Evolutionary conservation across 2,888 invertebrate genomes (phyloP), one percentile per base, ranked within the genome.

Genomic region (Scaptomyza reducta): DNA sequence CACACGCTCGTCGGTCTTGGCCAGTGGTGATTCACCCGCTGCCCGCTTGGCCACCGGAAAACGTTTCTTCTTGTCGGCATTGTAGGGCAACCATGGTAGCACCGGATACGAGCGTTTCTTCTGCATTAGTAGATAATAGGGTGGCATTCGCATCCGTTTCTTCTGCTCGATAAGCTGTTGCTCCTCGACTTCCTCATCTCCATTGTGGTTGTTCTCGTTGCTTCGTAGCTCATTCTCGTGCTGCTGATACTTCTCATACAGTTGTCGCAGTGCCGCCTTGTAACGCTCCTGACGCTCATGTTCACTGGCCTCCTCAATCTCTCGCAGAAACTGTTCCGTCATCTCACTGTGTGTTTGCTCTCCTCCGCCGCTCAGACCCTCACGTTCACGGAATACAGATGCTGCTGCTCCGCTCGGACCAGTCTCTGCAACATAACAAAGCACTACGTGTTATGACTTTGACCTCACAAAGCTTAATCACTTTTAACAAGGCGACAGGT

Each of bases 31-130:
- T 80, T 92, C 14, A 11, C 77, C 77, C 69, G 93, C 94, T 51
- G 95, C 95, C 2, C 95, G 93, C 89, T 95, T 95, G 3, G 94
- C 91, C 0, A 95, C 94, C 5, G 95, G 94, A 82, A 95, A 95
- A 4, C 94, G 93, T 91, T 95, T 95, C 59, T 90, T 89, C 22
- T 90, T 90, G 40, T 90, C 89, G 1, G 54, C 77, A 7, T 89
- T 84, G 60, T 91, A 91, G 47, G 92, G 92, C 51, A 92, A 50
- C 91, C 92, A 92, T 11, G 92, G 92, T 1, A 92, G 72, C 9
- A 92, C 90, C 3, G 92, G 92, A 63, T 91, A 91, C 4, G 90
- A 87, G 18, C 91, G 89, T 50, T 91, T 92, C 78, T 89, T 91
- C 53, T 91, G 91, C 90, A 91, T 91, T 41, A 91, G 53, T 73